Percentiles rank a stretch among this genome's conserved stretches.
These are phyloP conservation scores for Phengaris arion DNA, from an alignment of 2,888 invertebrate genomes.

Conservation along the genomic window DNA sequence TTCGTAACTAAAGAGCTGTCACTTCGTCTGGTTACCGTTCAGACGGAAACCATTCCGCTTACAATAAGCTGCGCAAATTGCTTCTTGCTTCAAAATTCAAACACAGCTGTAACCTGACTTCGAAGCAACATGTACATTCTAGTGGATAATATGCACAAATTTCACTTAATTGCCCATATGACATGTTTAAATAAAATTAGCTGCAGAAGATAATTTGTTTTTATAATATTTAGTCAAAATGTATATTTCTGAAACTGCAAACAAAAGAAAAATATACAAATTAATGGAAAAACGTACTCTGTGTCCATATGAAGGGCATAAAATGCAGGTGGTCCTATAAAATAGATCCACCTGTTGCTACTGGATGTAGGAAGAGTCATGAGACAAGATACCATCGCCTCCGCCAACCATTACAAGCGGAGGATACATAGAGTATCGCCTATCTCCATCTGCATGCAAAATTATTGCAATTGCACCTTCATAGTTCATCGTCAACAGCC, in stretches of 20 bases:
- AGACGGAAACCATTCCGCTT: slow-evolving; percentile 36
- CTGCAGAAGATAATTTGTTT: background rate
- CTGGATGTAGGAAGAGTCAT: slow-evolving; percentile 18
- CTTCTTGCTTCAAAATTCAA: slow-evolving; percentile 18
- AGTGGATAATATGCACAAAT: background rate
- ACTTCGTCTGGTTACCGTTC: slow-evolving; percentile 35
- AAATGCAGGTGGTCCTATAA: slow-evolving; percentile 1
- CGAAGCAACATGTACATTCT: background rate
- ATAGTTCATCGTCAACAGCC: background rate
- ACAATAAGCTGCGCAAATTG: slow-evolving; percentile 32
- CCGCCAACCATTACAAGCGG: slow-evolving; percentile 8
- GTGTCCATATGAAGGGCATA: background rate
- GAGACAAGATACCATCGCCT: slow-evolving; percentile 16
- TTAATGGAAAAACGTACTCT: background rate
- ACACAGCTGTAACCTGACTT: slow-evolving; percentile 20
- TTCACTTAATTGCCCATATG: background rate
- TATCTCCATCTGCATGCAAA: slow-evolving; percentile 12
- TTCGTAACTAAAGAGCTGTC: slow-evolving; percentile 37
- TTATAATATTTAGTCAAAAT: too few species aligned
- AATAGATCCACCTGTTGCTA: slow-evolving; percentile 10
- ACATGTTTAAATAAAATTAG: background rate
- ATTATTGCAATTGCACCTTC: slow-evolving; percentile 14
- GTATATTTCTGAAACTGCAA: background rate
- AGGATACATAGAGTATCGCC: slow-evolving; percentile 9
- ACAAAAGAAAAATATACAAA: background rate